Evolutionary conservation across 2,888 invertebrate genomes (phyloP).

Genomic region (Dioctria rufipes): DNA sequence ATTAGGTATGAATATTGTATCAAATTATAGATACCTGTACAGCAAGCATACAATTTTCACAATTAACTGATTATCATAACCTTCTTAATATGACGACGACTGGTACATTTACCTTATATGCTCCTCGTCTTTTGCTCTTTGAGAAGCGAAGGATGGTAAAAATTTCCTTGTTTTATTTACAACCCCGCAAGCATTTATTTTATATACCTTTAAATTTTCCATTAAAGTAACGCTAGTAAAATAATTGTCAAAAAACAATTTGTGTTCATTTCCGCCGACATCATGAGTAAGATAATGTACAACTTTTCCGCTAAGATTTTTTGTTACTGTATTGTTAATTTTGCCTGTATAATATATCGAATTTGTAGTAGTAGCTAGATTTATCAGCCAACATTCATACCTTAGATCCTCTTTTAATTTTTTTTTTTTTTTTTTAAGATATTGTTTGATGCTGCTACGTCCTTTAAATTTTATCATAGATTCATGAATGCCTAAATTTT

Average conservation of each 20-base stretch:
- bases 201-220: background rate
- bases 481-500: constrained; percentile 23
- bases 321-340: background rate
- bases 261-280: background rate
- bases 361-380: background rate
- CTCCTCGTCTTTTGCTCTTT: constrained; percentile 13
- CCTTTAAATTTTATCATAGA: constrained; percentile 29
- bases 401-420: too few species aligned
- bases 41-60: too few species aligned
- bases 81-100: too few species aligned
- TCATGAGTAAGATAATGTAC: background rate
- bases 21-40: too few species aligned
- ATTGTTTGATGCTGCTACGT: background rate
- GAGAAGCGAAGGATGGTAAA: background rate
- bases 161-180: constrained; percentile 20
- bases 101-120: too few species aligned
- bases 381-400: background rate
- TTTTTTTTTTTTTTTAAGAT: background rate
- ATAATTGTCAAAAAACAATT: constrained; percentile 19
- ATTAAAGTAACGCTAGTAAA: background rate
- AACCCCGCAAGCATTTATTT: constrained; percentile 10
- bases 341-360: background rate
- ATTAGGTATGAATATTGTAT: too few species aligned
- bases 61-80: too few species aligned
- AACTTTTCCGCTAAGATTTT: background rate